phyloP scores from a whole-genome alignment of 2,888 invertebrate species.

The Stenodema calcarata region DNA sequence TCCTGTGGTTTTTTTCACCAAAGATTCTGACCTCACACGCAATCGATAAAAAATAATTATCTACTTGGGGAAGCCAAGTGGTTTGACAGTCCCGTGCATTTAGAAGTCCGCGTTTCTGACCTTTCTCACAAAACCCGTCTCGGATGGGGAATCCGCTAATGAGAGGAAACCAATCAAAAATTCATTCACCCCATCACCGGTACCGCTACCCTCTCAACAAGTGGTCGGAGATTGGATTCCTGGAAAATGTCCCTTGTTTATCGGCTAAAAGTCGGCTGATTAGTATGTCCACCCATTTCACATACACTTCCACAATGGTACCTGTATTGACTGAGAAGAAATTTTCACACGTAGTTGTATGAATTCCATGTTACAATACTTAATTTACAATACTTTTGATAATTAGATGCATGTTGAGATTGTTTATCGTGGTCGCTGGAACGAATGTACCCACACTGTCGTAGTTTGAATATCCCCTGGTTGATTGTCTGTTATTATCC shows the following conservation, averaged over 20 bases:
- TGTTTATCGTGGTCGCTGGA: not conserved
- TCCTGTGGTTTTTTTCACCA: too few species aligned
- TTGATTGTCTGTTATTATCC: not conserved
- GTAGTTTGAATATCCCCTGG: not conserved
- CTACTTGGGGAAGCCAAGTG: not conserved
- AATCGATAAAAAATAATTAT: too few species aligned
- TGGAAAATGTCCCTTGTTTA: not conserved
- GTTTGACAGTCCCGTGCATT: not conserved
- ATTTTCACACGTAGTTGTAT: too few species aligned
- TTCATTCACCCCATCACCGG: not conserved
- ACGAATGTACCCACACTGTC: not conserved
- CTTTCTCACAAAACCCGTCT: not conserved
- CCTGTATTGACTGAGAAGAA: too few species aligned
- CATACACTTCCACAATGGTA: too few species aligned
- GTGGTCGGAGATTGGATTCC: not conserved
- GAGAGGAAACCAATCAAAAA: slow-evolving; percentile 2
- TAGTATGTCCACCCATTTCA: too few species aligned
- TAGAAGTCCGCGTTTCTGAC: not conserved
- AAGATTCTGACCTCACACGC: too few species aligned
- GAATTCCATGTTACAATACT: too few species aligned
- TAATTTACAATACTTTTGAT: too few species aligned
- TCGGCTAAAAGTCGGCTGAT: not conserved
- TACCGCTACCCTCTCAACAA: not conserved
- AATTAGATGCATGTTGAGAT: not conserved
- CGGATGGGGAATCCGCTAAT: not conserved